Percentiles rank a stretch among this genome's conserved stretches.
These are phyloP conservation scores for Leptocoma aspasia DNA, from an alignment of 2,113 vertebrate genomes.

Conservation along the genomic window DNA sequence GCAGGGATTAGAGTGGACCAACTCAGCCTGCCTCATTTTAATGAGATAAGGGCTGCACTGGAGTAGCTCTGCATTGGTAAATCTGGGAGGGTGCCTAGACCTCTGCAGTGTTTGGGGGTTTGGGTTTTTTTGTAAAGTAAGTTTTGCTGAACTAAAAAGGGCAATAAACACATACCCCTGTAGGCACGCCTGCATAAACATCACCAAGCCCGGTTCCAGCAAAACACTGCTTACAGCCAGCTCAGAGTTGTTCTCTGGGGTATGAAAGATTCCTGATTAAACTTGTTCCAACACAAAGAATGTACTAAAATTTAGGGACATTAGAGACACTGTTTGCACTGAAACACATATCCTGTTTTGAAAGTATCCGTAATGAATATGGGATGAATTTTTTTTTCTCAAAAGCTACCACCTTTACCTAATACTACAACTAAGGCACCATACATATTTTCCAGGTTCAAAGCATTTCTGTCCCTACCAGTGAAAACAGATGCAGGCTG, in stretches of 20 bases:
- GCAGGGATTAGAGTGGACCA: neutral
- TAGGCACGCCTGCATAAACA: neutral
- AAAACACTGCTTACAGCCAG: neutral
- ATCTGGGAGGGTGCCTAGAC: neutral
- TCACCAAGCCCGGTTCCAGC: neutral
- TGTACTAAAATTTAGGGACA: neutral
- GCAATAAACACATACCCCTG: neutral
- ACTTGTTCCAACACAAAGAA: neutral
- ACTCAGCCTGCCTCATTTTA: conserved; percentile 14
- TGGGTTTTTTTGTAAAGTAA: neutral
- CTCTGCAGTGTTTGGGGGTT: neutral
- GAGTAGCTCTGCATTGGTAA: neutral
- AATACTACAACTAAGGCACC: neutral
- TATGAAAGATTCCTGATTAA: neutral
- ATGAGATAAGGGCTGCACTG: neutral
- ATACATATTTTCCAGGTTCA: neutral
- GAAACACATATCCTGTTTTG: neutral
- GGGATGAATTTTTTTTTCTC: neutral
- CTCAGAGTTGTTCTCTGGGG: neutral
- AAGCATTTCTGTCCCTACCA: neutral
- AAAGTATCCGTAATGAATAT: neutral
- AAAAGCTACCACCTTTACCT: neutral
- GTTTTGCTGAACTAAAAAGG: neutral
- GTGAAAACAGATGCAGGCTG: conserved; percentile 4
- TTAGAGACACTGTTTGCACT: neutral